Base-by-base conservation (phyloP, 92 coral and sea anemone genomes). In the Siderastrea radians region DNA sequence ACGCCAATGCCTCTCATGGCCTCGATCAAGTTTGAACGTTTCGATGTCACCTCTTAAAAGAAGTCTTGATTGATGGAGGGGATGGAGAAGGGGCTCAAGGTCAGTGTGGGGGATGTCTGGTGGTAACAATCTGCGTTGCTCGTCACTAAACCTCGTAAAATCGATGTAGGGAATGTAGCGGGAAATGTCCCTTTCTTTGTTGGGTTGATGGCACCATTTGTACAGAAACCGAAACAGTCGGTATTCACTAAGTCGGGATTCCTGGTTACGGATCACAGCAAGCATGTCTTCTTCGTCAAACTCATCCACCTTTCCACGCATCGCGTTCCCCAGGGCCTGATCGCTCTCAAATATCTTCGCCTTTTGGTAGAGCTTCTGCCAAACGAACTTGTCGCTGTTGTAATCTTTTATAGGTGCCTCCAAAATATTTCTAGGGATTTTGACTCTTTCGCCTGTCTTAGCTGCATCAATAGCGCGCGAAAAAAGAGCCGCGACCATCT, bases 391-490 rank as follows among this genome's bases (percentile, higher is more conserved):
- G 72, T 62, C 87, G 6, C 64, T 75, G 68, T 51, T 63, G 51
- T 55, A 50, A 38, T 66, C 43, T 59, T 87, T 84, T 5, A 10
- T 61, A 10, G 94, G 84, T 3, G 73, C 87, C 13, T 68, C 12
- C 59, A 12, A 51, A 38, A 90, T 88, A 51, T 86, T 52, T 7
- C 55, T 53, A 46, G 97, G 92, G 79, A 94, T 88, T 65, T 63
- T 17, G 3, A 96, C 94, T 79, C 82, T 79, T 81, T 96, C 97
- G 50, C 99, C 99, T 4, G 99, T 94, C 81, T 96, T 96, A 43
- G 99, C 97, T 19, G 99, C 91, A 73, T 96, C 99, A 49, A 96
- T 92, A 10, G 95, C 99, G 11, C 96, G 91, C 65, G 99, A 92
- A 88, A 96, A 96, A 75, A 94, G 88, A 26, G 94, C 90, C 11